phyloP scores from a whole-genome alignment of 2,888 invertebrate species.

The Dynastes grantii region DNA sequence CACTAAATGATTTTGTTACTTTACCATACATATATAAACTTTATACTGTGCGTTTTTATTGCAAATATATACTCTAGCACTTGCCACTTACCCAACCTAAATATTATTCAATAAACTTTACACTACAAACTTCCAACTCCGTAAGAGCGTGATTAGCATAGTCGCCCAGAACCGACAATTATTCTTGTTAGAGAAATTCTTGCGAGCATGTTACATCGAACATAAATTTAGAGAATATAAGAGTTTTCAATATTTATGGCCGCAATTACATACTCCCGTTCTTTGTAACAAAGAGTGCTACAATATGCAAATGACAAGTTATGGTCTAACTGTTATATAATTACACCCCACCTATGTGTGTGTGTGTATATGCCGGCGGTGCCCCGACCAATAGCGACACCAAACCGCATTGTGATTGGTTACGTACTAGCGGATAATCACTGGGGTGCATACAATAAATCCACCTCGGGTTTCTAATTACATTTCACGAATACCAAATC shows the following conservation, averaged over 20 bases:
- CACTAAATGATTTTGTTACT: too few species aligned
- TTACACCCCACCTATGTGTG: constrained; percentile 55
- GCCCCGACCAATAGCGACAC: constrained; percentile 55
- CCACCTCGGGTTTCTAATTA: constrained; percentile 42
- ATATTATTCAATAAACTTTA: constrained; percentile 12
- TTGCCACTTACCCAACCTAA: neutral
- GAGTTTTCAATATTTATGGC: constrained; percentile 59
- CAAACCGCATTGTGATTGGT: constrained; percentile 54
- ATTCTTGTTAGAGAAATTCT: constrained; percentile 25
- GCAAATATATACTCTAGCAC: too few species aligned
- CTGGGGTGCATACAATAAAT: constrained; percentile 53
- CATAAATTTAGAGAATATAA: constrained; percentile 51
- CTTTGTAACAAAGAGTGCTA: constrained; percentile 48
- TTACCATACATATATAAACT: too few species aligned
- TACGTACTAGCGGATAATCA: constrained; percentile 51
- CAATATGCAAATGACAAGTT: constrained; percentile 60
- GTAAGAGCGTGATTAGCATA: constrained; percentile 12
- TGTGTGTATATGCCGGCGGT: constrained; percentile 52
- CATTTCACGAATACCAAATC: constrained; percentile 40
- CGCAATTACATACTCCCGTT: constrained; percentile 54
- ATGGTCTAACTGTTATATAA: constrained; percentile 58
- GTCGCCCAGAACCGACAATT: constrained; percentile 28
- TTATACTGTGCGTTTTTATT: too few species aligned
- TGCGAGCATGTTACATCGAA: constrained; percentile 22
- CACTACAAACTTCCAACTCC: neutral